Base-by-base conservation (phyloP, 2,888 invertebrate genomes). In the Caenorhabditis wallacei region DNA sequence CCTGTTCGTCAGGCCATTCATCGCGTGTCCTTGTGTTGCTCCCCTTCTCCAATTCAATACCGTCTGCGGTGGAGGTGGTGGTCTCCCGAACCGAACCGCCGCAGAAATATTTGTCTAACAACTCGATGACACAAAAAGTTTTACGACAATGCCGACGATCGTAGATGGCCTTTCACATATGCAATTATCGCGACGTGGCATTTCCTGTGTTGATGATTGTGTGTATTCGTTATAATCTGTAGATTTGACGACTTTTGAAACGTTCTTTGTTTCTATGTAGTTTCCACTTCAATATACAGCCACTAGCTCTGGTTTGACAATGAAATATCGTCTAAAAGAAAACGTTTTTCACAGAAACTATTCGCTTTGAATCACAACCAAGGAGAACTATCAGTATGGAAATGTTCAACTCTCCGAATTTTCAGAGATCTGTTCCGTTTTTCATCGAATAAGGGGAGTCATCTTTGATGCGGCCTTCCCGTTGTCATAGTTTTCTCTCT, bases 51-150 rank as follows among this genome's bases (percentile, higher is more conserved):
- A 68, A 69, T 76, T 76, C 76, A 76, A 76, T 76, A 76, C 76
- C 68, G 76, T 76, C 76, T 76, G 68, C 69, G 76, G 30, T 64
- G 75, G 40, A 68, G 68, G 75, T 75, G 57, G 75, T 68, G 75
- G 75, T 76, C 61, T 76, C 76, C 76, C 75, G 59, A 75, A 75
- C 66, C 56, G 69, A 69, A 69, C 56, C 66, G 51, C 66, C 72
- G 68, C 53, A 68, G 76, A 76, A 76, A 76, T 76, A 76, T 76
- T 76, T 76, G 76, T 76, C 76, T 76, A 76, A 69, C 76, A 76
- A 76, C 76, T 76, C 76, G 76, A 76, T 76, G 76, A 76, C 76
- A 76, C 76, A 76, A 76, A 76, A 76, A 76, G 76, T 76, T 76
- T 76, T 76, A 76, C 54, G 76, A 76, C 76, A 76, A 69, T 69